phyloP scores from a whole-genome alignment of 2,797 vertebrate genomes.

The Gymnothorax reevesii region DNA sequence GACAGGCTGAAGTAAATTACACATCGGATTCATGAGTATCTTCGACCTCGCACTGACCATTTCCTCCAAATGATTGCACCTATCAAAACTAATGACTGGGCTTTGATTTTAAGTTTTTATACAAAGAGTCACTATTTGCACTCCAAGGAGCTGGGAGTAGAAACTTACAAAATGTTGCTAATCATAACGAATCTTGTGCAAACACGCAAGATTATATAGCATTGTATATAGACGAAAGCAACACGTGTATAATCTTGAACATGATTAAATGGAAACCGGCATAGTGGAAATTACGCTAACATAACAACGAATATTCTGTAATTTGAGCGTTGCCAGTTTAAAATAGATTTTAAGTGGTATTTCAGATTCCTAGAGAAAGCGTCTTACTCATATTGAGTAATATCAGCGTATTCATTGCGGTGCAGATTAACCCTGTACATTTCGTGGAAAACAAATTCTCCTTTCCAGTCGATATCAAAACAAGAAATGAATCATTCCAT shows the following conservation, averaged over 20 bases:
- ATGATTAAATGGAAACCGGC: background rate
- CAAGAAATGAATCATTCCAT: constrained; percentile 55
- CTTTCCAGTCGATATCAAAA: constrained; percentile 64
- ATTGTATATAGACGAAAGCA: background rate
- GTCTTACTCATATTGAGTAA: constrained; percentile 69
- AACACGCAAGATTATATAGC: background rate
- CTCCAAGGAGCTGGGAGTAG: too few relatives aligned
- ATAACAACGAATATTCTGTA: background rate
- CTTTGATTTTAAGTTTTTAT: constrained; percentile 15
- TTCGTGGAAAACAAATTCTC: constrained; percentile 53
- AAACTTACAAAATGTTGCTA: background rate
- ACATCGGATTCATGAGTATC: constrained; percentile 50
- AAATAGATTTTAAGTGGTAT: background rate
- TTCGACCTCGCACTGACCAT: constrained; percentile 54
- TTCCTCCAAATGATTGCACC: constrained; percentile 48
- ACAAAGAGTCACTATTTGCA: background rate
- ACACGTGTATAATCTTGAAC: background rate
- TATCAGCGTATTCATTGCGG: constrained; percentile 60
- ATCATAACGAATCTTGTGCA: background rate
- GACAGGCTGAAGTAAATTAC: constrained; percentile 3
- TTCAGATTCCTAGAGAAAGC: background rate
- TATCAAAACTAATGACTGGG: background rate
- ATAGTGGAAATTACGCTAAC: background rate
- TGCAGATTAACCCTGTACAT: constrained; percentile 49
- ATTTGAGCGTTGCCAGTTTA: too few relatives aligned